Evolutionary conservation across 2,888 invertebrate species (phyloP).

Genomic region (Helobdella robusta): DNA sequence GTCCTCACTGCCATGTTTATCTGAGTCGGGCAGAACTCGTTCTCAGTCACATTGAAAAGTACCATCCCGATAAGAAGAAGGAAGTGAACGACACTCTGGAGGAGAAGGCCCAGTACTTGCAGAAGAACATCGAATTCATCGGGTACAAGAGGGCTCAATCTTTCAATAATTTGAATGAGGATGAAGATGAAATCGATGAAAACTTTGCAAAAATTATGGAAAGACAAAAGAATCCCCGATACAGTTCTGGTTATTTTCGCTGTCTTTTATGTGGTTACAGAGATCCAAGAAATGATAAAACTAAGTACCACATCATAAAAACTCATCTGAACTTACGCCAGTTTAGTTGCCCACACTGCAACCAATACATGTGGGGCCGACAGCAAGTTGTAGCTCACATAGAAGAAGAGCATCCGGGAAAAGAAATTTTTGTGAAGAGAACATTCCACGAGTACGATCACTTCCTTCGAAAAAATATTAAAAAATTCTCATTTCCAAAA

Average conservation of each 20-base stretch:
- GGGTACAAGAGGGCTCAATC: neutral
- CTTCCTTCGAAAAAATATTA: slow-evolving; percentile 19
- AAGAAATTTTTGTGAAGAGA: slow-evolving; percentile 25
- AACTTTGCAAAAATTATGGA: slow-evolving; percentile 22
- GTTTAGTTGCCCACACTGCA: slow-evolving; percentile 31
- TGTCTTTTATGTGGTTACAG: slow-evolving; percentile 28
- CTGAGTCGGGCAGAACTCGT: slow-evolving; percentile 25
- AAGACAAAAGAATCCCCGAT: slow-evolving; percentile 20
- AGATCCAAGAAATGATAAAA: slow-evolving; percentile 28
- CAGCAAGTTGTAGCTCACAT: slow-evolving; percentile 28
- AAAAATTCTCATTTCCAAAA: slow-evolving; percentile 12
- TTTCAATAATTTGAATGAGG: neutral
- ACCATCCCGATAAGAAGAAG: slow-evolving; percentile 29
- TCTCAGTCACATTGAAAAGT: slow-evolving; percentile 23
- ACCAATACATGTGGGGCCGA: slow-evolving; percentile 29
- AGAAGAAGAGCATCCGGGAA: slow-evolving; percentile 24
- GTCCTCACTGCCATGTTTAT: slow-evolving; percentile 29
- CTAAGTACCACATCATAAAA: slow-evolving; percentile 30
- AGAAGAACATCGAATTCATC: slow-evolving; percentile 26
- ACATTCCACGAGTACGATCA: slow-evolving; percentile 27
- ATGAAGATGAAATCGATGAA: slow-evolving; percentile 22
- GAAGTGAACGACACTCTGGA: slow-evolving; percentile 24
- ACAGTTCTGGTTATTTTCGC: slow-evolving; percentile 24
- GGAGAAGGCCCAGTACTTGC: slow-evolving; percentile 27
- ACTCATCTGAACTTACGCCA: slow-evolving; percentile 29